Percentiles rank a stretch among this genome's conserved stretches.
These are phyloP conservation scores for Amphiprion clarkii DNA, from an alignment of 2,797 vertebrate species.

Conservation along the genomic window DNA sequence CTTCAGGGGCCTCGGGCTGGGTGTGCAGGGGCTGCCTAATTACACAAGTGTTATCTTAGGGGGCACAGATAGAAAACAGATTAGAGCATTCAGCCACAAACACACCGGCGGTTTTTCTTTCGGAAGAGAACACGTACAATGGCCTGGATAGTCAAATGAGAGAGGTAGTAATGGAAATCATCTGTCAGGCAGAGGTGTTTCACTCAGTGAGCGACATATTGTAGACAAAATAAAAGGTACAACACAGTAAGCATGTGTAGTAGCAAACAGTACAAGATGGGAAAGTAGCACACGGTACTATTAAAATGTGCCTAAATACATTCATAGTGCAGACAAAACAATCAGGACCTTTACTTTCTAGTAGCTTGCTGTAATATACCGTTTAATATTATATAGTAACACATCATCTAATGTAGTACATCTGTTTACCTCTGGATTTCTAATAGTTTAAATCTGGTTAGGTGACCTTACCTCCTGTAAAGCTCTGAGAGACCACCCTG, in stretches of 20 bases:
- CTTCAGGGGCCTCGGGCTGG: slow-evolving; percentile 28
- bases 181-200: slow-evolving; percentile 25
- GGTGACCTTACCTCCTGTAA: slow-evolving; percentile 37
- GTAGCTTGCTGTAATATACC: slow-evolving; percentile 41
- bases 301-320: slow-evolving; percentile 68
- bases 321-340: slow-evolving; percentile 75
- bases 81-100: slow-evolving; percentile 18
- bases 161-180: slow-evolving; percentile 65
- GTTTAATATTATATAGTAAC: slow-evolving; percentile 55
- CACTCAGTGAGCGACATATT: background rate
- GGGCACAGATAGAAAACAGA: slow-evolving; percentile 12
- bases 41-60: slow-evolving; percentile 31
- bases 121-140: slow-evolving; percentile 8
- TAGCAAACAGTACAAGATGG: slow-evolving; percentile 21
- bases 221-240: slow-evolving; percentile 4
- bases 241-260: slow-evolving; percentile 22
- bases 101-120: slow-evolving; percentile 28
- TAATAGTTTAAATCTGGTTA: slow-evolving; percentile 18
- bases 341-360: slow-evolving; percentile 50
- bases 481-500: slow-evolving; percentile 57
- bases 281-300: slow-evolving; percentile 19
- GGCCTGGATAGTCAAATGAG: slow-evolving; percentile 24
- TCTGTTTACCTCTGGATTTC: slow-evolving; percentile 14
- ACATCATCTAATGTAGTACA: slow-evolving; percentile 38
- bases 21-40: slow-evolving; percentile 42